A percentile compares a stretch with the other conserved stretches of the same genome.
Conservation (phyloP, 2,888 invertebrate species). For the Sarcophaga variegata region DNA sequence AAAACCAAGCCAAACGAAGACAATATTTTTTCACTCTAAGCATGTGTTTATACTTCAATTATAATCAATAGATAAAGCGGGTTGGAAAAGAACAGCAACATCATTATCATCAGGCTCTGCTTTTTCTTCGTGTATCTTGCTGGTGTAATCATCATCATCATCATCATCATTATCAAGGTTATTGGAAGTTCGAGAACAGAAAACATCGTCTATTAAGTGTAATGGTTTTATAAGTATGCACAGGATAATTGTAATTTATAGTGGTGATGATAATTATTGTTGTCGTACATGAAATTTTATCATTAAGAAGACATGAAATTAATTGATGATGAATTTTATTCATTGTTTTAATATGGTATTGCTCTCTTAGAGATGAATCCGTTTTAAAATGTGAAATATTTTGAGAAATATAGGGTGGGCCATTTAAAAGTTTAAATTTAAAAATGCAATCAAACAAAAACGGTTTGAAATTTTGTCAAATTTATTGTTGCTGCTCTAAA, state of each 20-base stretch:
- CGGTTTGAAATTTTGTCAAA: too few relatives aligned
- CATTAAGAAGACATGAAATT: conserved; percentile 5
- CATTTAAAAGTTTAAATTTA: too few relatives aligned
- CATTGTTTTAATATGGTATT: neutral
- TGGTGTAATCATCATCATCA: too few relatives aligned
- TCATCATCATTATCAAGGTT: neutral
- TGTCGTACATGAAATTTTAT: conserved; percentile 41
- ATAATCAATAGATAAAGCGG: conserved; percentile 16
- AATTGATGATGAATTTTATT: conserved; percentile 19
- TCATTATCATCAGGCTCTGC: too few relatives aligned
- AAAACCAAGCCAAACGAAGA: neutral
- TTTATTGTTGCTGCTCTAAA: too few relatives aligned
- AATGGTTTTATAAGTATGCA: conserved; percentile 58
- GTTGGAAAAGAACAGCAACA: neutral
- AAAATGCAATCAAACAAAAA: too few relatives aligned
- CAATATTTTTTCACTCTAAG: conserved; percentile 42
- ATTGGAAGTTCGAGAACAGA: neutral
- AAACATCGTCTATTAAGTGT: conserved; percentile 41
- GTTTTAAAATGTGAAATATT: too few relatives aligned
- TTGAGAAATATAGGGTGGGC: too few relatives aligned
- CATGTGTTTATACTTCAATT: conserved; percentile 61
- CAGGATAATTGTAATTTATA: conserved; percentile 56
- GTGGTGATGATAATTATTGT: conserved; percentile 42
- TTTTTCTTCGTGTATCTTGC: too few relatives aligned
- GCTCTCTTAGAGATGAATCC: too few relatives aligned